These are phyloP conservation scores for Phainopepla nitens DNA, from an alignment of 2,113 vertebrate genomes.

Conservation along the genomic window DNA sequence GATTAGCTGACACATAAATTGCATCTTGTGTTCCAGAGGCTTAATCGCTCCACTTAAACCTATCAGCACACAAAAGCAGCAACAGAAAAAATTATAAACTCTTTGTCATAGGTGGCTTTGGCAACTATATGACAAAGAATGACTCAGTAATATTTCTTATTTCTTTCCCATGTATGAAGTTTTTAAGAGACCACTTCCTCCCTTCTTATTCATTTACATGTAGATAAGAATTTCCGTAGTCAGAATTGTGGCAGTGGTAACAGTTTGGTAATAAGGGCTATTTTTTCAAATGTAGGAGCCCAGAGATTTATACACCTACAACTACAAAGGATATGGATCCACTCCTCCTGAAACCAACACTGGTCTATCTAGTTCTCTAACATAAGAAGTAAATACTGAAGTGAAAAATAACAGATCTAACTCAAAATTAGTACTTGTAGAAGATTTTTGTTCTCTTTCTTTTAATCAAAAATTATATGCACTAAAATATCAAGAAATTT, in stretches of 20 bases:
- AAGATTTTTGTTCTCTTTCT: not conserved
- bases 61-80: not conserved
- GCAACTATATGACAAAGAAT: not conserved
- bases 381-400: not conserved
- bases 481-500: not conserved
- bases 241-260: not conserved
- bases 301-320: not conserved
- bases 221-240: not conserved
- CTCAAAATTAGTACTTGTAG: not conserved
- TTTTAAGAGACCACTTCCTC: not conserved
- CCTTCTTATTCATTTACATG: not conserved
- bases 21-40: not conserved
- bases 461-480: not conserved
- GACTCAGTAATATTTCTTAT: not conserved
- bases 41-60: not conserved
- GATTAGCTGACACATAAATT: not conserved
- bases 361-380: not conserved
- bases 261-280: not conserved
- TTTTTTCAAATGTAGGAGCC: not conserved
- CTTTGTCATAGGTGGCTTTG: not conserved
- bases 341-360: not conserved
- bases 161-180: not conserved
- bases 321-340: not conserved
- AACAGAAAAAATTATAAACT: not conserved
- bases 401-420: not conserved